Evolutionary conservation across 2,797 vertebrate genomes (phyloP), one percentile per base, ranked within the genome.

Genomic region (Microctenopoma lineatum): DNA sequence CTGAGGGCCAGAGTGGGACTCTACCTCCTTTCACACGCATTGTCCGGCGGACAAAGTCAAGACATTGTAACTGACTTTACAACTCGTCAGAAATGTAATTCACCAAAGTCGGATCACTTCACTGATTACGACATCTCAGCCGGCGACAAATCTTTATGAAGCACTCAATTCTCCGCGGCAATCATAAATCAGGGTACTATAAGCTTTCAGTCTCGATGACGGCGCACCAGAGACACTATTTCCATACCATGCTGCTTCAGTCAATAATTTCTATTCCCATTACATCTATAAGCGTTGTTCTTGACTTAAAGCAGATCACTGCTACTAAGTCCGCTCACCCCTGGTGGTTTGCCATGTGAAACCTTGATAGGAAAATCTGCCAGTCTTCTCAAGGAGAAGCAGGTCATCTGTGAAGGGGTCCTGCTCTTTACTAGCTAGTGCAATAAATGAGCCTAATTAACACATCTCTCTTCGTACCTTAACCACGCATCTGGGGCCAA

Each of bases 101-200:
- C 80, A 73, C 85, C 86, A 87, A 89, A 90, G 88, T 91, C 89
- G 88, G 87, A 91, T 91, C 86, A 90, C 87, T 90, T 84, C 77
- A 14, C 87, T 90, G 89, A 92, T 90, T 88, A 84, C 85, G 85
- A 74, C 74, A 81, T 89, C 86, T 90, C 79, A 86, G 90, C 87
- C 84, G 79, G 85, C 75, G 69, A 85, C 84, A 81, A 86, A 90
- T 88, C 91, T 91, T 90, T 89, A 91, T 89, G 89, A 90, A 89
- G 87, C 89, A 86, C 89, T 91, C 88, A 78, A 71, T 90, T 89
- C 85, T 87, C 87, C 77, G 64, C 83, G 82, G 84, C 71, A 72
- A 71, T 80, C 86, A 87, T 91, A 92, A 92, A 93, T 93, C 90
- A 90, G 77, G 68, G 52, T 66, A 79, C 86, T 86, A 83, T 80